Percentiles rank a stretch among this genome's conserved stretches.
These are phyloP conservation scores for Corvus hawaiiensis DNA, from an alignment of 2,113 vertebrate genomes.

Conservation along the genomic window DNA sequence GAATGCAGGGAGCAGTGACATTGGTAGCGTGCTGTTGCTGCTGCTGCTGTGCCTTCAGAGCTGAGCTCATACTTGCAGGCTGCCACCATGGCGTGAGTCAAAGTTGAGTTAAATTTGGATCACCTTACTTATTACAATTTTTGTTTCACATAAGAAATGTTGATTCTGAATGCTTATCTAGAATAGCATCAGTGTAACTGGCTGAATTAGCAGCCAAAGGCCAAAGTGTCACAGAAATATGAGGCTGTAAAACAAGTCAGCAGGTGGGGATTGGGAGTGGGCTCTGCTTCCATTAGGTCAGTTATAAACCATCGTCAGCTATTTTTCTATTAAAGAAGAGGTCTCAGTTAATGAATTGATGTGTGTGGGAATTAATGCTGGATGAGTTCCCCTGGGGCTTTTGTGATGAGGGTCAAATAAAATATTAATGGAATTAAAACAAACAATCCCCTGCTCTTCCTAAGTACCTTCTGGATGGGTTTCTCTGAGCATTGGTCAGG, in stretches of 20 bases:
- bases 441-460: slow-evolving; percentile 17
- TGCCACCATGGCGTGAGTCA: fast-evolving
- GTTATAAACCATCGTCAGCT: not conserved
- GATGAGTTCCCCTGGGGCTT: slow-evolving; percentile 15
- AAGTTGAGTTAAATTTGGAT: not conserved
- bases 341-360: slow-evolving; percentile 49
- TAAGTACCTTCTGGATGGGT: not conserved
- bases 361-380: slow-evolving; percentile 22
- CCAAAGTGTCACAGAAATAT: not conserved
- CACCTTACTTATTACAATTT: not conserved
- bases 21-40: not conserved
- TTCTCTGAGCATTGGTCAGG: not conserved
- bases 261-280: not conserved
- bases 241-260: not conserved
- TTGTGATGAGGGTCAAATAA: slow-evolving; percentile 39
- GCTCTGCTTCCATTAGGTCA: slow-evolving; percentile 4
- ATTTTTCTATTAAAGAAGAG: slow-evolving; percentile 25
- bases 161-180: not conserved
- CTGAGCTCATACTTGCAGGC: not conserved
- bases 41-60: not conserved
- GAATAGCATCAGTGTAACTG: not conserved
- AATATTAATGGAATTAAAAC: slow-evolving; percentile 61
- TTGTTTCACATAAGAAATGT: not conserved
- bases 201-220: not conserved
- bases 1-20: not conserved